Percentiles rank a stretch among this genome's conserved stretches.
These are phyloP conservation scores for Euclidia mi DNA, from an alignment of 2,888 invertebrate genomes.

Conservation along the genomic window DNA sequence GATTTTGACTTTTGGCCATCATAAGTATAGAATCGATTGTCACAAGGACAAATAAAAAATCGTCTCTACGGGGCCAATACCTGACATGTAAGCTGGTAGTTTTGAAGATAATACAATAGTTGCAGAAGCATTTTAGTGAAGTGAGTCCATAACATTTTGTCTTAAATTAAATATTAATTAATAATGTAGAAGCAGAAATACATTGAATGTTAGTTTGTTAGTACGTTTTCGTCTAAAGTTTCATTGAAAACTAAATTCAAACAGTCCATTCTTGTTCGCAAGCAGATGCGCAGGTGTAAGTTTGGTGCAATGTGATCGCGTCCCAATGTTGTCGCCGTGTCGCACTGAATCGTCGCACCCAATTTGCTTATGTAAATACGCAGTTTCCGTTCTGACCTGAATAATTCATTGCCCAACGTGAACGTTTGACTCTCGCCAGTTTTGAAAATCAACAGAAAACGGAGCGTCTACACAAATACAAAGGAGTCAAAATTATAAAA, in stretches of 20 bases:
- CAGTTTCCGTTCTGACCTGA: conserved; percentile 86
- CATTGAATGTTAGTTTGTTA: no score
- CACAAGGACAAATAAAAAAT: no score
- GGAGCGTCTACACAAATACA: conserved; percentile 74
- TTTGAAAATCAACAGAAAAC: conserved; percentile 85
- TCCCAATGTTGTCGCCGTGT: conserved; percentile 58
- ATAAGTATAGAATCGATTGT: no score
- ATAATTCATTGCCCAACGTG: conserved; percentile 85
- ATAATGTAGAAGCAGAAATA: no score
- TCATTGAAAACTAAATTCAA: not conserved
- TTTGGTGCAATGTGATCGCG: conserved; percentile 55
- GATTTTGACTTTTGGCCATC: no score
- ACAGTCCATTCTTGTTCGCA: not conserved
- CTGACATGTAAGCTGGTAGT: no score
- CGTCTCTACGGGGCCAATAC: no score
- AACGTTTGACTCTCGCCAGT: conserved; percentile 81
- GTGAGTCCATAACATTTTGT: no score
- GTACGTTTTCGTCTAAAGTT: not conserved
- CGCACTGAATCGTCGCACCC: conserved; percentile 78
- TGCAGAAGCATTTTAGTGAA: no score
- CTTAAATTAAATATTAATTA: no score
- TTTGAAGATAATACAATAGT: no score
- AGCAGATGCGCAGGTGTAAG: conserved; percentile 28
- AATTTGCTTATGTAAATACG: conserved; percentile 90
- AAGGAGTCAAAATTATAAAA: conserved; percentile 76